A percentile compares a stretch with the other conserved stretches of the same genome.
phyloP scores from a whole-genome alignment of 2,113 vertebrate genomes.

The Grallaria varia region DNA sequence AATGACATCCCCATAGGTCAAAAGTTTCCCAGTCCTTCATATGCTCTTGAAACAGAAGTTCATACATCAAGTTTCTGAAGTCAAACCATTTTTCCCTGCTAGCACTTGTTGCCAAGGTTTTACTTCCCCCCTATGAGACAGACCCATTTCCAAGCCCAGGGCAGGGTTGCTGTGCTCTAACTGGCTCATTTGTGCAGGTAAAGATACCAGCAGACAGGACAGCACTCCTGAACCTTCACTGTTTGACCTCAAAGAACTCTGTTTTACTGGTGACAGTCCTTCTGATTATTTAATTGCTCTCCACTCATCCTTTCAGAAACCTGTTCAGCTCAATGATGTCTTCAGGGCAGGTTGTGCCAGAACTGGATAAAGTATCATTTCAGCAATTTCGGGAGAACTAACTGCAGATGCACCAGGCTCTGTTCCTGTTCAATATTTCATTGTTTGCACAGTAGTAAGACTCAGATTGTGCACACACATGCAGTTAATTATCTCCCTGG shows the following conservation, averaged over 20 bases:
- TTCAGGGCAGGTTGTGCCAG: background rate
- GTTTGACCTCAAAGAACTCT: background rate
- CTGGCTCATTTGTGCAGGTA: background rate
- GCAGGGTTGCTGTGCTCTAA: background rate
- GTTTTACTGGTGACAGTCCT: background rate
- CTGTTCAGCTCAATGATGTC: background rate
- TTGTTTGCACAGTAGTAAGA: constrained; percentile 2
- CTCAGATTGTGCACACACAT: background rate
- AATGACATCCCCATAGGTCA: background rate
- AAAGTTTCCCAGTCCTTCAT: background rate
- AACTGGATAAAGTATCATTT: background rate
- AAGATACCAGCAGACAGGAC: background rate
- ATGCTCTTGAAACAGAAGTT: background rate
- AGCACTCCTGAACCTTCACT: background rate
- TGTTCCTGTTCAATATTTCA: background rate
- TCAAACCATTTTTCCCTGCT: background rate
- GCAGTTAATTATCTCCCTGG: background rate
- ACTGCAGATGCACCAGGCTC: background rate
- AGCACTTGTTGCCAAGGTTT: background rate
- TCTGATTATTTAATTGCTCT: background rate
- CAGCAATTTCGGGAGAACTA: background rate
- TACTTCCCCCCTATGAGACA: background rate
- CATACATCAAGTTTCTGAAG: background rate
- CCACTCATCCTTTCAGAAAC: background rate
- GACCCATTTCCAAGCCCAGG: background rate